Evolutionary conservation across 2,888 invertebrate species (phyloP), one percentile per base, ranked within the genome.

Genomic region (Priapulus caudatus): DNA sequence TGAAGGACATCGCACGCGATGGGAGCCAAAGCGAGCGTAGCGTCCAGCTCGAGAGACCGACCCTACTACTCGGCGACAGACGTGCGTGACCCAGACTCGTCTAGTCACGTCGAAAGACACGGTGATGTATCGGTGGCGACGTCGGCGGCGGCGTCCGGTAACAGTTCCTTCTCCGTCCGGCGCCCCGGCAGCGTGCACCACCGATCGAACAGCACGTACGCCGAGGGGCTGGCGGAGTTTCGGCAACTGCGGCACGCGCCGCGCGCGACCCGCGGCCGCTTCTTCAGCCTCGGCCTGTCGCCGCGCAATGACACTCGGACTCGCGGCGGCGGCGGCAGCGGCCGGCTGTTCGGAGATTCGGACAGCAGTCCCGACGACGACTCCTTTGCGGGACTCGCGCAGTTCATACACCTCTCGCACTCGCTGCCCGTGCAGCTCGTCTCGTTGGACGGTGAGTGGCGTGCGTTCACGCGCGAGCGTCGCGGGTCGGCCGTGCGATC

Each of bases 361-460:
- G 33, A 33, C 33, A 33, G 33, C n/a, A 33, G 33, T 33, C 10
- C 10, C n/a, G 10, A 10, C n/a, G 33, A 33, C n/a, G 33, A 33
- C 10, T 10, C 10, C n/a, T 33, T 33, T 33, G 33, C 33, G 10
- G 33, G 33, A 10, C 33, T 33, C n/a, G 33, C 33, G 10, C 33
- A 33, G 33, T 33, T 33, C n/a, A 33, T 33, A 10, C 33, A 33
- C n/a, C 33, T 33, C 10, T 33, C 33, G n/a, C 33, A 33, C 10
- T 33, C 33, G n/a, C n/a, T 33, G 33, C 33, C 33, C n/a, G n/a
- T 33, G 10, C 33, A 33, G n/a, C 33, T 33, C 10, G 33, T 33
- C 33, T 33, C 33, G n/a, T n/a, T 33, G 10, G 33, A 33, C n/a
- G 33, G 33, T 33, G n/a, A 33, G 33, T 33, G n/a, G 33, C 33